Evolutionary conservation across 2,888 invertebrate genomes (phyloP).

Genomic region (Mycalesis mineus): DNA sequence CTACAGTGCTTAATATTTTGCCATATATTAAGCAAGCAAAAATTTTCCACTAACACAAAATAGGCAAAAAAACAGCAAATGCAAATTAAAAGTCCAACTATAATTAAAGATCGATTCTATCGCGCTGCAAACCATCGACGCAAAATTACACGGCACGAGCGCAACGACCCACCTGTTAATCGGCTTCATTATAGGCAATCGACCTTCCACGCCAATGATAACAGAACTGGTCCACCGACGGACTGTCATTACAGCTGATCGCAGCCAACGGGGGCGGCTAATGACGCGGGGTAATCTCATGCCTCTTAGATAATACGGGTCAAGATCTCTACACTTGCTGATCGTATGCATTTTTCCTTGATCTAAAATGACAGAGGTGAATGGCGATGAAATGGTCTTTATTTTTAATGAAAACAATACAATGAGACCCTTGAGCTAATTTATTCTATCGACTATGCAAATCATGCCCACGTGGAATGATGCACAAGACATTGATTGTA

Average conservation of each 20-base stretch:
- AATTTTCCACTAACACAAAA: neutral
- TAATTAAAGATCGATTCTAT: constrained; percentile 13
- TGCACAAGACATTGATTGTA: too few relatives aligned
- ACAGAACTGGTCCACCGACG: constrained; percentile 35
- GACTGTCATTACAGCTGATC: constrained; percentile 44
- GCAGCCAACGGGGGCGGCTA: constrained; percentile 35
- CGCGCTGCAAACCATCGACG: constrained; percentile 18
- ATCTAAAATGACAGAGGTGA: neutral
- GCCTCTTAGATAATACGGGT: constrained; percentile 35
- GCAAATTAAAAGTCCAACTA: constrained; percentile 2
- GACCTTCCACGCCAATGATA: constrained; percentile 57
- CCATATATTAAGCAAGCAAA: neutral
- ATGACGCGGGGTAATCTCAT: constrained; percentile 35
- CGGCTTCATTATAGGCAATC: constrained; percentile 50
- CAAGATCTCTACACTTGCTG: constrained; percentile 31
- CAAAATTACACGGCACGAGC: constrained; percentile 28
- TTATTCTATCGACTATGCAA: too few relatives aligned
- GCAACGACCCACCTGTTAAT: constrained; percentile 49
- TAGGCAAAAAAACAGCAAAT: neutral
- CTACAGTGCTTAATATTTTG: too few relatives aligned
- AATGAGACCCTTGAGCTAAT: too few relatives aligned
- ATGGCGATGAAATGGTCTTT: too few relatives aligned
- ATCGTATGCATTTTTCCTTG: neutral
- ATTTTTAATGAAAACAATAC: too few relatives aligned
- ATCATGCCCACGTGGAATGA: too few relatives aligned